These are phyloP conservation scores for Ptychoptera contaminata DNA, from an alignment of 2,888 invertebrate species.

Conservation along the genomic window DNA sequence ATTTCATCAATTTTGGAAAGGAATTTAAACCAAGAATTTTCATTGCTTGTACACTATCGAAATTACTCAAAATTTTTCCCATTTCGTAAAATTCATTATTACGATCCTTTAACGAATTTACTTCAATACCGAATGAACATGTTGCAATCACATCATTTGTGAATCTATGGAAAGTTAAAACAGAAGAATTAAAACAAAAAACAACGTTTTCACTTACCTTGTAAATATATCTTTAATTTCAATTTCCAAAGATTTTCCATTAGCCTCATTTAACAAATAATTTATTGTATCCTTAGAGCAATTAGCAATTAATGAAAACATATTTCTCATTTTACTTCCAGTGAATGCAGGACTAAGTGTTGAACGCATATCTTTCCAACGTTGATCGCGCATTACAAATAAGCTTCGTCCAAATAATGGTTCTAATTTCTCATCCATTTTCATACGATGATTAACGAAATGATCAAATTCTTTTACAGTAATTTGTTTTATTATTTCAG, in stretches of 20 bases:
- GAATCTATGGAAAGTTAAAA: slow-evolving; percentile 11
- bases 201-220: too few species aligned
- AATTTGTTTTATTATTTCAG: slow-evolving; percentile 36
- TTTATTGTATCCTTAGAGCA: slow-evolving; percentile 4
- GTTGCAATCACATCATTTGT: slow-evolving; percentile 32
- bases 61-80: slow-evolving; percentile 33
- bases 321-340: slow-evolving; percentile 31
- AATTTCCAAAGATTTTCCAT: slow-evolving; percentile 10
- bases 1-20: background rate
- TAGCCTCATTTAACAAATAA: slow-evolving; percentile 6
- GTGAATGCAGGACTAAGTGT: slow-evolving; percentile 33
- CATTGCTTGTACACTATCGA: slow-evolving; percentile 13
- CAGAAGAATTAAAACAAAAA: too few species aligned
- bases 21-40: background rate
- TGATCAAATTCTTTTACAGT: slow-evolving; percentile 41
- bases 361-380: slow-evolving; percentile 31
- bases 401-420: slow-evolving; percentile 35
- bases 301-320: slow-evolving; percentile 28
- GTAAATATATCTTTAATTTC: slow-evolving; percentile 33
- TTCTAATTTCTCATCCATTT: slow-evolving; percentile 28
- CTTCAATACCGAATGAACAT: slow-evolving; percentile 32
- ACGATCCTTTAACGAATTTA: slow-evolving; percentile 35
- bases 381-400: slow-evolving; percentile 30
- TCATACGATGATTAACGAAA: slow-evolving; percentile 33
- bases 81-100: slow-evolving; percentile 38